Evolutionary conservation across 2,797 vertebrate genomes (phyloP), one percentile per base, ranked within the genome.

Genomic region (Coccyzus lansbergi): DNA sequence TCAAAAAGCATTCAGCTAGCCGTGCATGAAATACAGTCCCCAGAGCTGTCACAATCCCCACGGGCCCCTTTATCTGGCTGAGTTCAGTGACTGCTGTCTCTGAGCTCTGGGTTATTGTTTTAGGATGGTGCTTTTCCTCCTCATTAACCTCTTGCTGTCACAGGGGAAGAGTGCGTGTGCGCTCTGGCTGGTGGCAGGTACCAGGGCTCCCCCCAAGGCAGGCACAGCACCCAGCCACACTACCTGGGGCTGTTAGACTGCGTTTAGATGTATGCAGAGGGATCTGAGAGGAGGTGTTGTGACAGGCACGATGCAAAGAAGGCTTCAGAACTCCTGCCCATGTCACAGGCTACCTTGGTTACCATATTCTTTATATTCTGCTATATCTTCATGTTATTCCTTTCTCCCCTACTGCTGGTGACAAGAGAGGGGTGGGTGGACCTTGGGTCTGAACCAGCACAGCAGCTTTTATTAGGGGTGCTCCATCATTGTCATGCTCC

Each of bases 21-120:
- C 81, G 4, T 95, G 95, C 92, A 92, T 94, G 94, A 95, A 96
- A 93, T 94, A 67, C 88, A 74, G 83, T 97, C 92, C 94, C 95
- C 86, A 96, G 93, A 96, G 92, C 94, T 95, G 94, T 94, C 95
- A 95, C 82, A 94, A 71, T 95, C 74, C 93, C 93, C 85, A 89
- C 10, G 26, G 94, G 90, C 71, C 80, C 88, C 85, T 95, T 96
- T 93, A 96, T 95, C 88, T 91, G 88, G 15, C 92, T 68, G 91
- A 82, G 65, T 84, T 95, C 96, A 92, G 88, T 84, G 91, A 84
- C 83, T 88, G 71, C 88, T 93, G 80, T 93, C 94, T 91, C 65
- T 75, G 83, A 94, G 79, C 88, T 87, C 80, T 87, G 72, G 81
- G 56, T 94, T 93, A 93, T 93, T 94, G 93, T 79, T 93, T 92